Evolutionary conservation across 37 sponge, comb jelly and placozoan species (phyloP).

Genomic region (Amphimedon queenslandica): DNA sequence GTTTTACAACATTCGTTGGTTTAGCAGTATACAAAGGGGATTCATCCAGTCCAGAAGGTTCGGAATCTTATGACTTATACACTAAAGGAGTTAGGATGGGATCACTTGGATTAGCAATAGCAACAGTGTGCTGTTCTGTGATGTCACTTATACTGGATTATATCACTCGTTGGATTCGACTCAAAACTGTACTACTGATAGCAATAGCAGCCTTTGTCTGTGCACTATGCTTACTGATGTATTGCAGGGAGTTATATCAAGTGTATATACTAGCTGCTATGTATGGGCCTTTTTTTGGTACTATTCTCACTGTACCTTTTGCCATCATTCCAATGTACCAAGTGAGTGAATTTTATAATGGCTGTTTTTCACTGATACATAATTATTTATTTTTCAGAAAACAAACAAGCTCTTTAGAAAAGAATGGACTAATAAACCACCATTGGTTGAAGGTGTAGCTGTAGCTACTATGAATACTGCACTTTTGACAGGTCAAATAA

Average conservation of each 20-base stretch:
- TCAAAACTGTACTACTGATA: not conserved
- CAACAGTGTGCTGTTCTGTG: too few species aligned
- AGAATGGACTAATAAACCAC: not conserved
- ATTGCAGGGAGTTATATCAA: not conserved
- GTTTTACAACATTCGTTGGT: conserved; percentile 26
- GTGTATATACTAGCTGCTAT: not conserved
- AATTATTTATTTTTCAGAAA: not conserved
- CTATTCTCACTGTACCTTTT: not conserved
- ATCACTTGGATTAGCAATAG: not conserved
- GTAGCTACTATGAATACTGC: not conserved
- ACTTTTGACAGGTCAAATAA: not conserved
- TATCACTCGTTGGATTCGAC: not conserved
- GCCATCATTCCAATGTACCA: not conserved
- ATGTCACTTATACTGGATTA: not conserved
- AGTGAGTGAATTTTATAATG: not conserved
- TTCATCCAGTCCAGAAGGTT: not conserved
- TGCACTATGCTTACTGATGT: not conserved
- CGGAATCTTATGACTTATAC: not conserved
- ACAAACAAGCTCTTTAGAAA: not conserved
- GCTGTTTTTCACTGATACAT: not conserved
- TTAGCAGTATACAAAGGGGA: conserved; percentile 21
- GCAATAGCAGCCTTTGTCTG: not conserved
- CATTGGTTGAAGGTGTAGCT: not conserved
- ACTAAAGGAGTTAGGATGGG: conserved; percentile 13
- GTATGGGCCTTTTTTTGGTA: not conserved